Conservation (phyloP, 2,888 invertebrate genomes). For the Orgyia antiqua region DNA sequence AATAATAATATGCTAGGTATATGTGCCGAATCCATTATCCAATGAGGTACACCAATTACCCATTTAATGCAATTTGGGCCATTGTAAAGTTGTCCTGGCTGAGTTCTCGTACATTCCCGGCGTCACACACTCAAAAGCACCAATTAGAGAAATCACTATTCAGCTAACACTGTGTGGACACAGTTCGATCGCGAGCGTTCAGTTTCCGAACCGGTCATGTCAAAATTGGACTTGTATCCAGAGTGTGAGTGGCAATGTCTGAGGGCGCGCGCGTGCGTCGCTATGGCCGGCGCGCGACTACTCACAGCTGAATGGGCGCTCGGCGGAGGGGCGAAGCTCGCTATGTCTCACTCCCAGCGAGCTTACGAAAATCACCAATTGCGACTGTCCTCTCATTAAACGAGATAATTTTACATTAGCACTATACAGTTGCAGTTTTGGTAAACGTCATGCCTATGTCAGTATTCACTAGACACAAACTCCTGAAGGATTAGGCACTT, state of each 20-base stretch:
- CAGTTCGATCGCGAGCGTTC: conserved; percentile 49
- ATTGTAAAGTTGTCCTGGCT: conserved; percentile 62
- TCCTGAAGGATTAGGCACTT: conserved; percentile 26
- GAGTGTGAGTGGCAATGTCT: conserved; percentile 41
- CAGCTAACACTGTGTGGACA: conserved; percentile 55
- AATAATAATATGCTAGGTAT: conserved; percentile 58
- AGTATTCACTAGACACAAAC: conserved; percentile 24
- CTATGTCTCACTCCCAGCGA: conserved; percentile 63
- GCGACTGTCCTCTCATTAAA: conserved; percentile 57
- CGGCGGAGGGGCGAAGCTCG: conserved; percentile 75
- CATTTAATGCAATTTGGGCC: conserved; percentile 76
- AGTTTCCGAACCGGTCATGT: conserved; percentile 60
- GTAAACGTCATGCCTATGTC: conserved; percentile 22
- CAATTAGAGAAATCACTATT: conserved; percentile 64
- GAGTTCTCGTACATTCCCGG: conserved; percentile 62
- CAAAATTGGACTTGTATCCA: conserved; percentile 46
- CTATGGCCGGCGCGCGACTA: conserved; percentile 73
- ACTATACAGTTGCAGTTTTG: conserved; percentile 37
- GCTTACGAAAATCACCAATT: conserved; percentile 73
- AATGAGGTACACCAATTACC: conserved; percentile 77
- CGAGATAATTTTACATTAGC: conserved; percentile 36
- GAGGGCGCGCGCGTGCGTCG: conserved; percentile 69
- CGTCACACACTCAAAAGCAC: conserved; percentile 73
- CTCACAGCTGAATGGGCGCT: conserved; percentile 61
- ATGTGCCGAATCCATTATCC: conserved; percentile 74